Conservation (phyloP, 2,888 invertebrate species). For the Physocephala rufipes region DNA sequence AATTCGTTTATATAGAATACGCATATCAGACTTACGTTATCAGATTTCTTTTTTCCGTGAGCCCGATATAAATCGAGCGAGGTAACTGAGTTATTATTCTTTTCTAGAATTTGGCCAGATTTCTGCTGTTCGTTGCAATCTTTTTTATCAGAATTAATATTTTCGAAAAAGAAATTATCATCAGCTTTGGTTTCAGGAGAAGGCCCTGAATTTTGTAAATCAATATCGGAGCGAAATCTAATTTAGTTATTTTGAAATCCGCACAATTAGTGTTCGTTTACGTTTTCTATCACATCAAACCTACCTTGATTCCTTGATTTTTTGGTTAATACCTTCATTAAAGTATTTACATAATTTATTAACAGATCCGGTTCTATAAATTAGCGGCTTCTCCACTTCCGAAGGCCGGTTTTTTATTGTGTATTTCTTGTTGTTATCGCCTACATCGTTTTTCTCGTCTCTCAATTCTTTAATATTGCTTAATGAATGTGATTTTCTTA, state of each 20-base stretch:
- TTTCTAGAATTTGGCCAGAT: no score
- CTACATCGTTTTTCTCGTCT: conserved; percentile 15
- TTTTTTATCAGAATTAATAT: no score
- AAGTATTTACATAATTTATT: conserved; percentile 51
- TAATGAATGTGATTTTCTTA: conserved; percentile 56
- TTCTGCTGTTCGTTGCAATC: no score
- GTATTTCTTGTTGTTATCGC: conserved; percentile 10
- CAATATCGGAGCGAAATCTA: background rate
- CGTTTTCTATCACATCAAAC: background rate
- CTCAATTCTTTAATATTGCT: conserved; percentile 51
- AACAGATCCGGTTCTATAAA: conserved; percentile 26
- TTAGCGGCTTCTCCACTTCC: conserved; percentile 25
- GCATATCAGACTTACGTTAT: conserved; percentile 43
- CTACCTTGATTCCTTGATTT: conserved; percentile 10
- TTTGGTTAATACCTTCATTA: conserved; percentile 20
- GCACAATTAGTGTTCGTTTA: no score
- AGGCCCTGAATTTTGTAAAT: conserved; percentile 38
- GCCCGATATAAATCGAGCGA: background rate
- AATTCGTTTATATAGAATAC: background rate
- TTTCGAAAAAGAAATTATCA: no score
- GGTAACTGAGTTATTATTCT: no score
- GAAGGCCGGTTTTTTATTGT: conserved; percentile 34
- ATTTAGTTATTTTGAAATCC: no score
- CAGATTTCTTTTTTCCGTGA: conserved; percentile 41
- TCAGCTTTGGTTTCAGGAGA: background rate